Evolutionary conservation across 2,888 invertebrate genomes (phyloP).

Genomic region (Ichneumoninae sp.): DNA sequence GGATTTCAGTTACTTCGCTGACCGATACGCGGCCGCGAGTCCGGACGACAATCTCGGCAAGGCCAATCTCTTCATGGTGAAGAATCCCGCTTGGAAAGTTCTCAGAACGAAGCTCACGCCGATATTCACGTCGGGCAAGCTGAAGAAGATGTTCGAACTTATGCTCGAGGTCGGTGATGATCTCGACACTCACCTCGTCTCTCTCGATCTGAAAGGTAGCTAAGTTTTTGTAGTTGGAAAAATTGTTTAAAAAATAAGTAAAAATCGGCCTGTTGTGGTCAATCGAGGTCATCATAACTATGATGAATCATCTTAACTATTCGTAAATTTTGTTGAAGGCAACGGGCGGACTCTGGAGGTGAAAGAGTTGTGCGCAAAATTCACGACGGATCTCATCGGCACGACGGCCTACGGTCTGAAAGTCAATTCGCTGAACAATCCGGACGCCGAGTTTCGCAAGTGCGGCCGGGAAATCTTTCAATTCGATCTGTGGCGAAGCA

Average conservation of each 20-base stretch:
- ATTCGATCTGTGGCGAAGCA: conserved; percentile 77
- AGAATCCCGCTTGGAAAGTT: conserved; percentile 84
- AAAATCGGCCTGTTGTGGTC: not conserved
- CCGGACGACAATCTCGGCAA: conserved; percentile 82
- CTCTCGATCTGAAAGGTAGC: conserved; percentile 71
- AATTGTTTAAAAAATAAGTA: not conserved
- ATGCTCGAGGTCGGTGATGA: conserved; percentile 74
- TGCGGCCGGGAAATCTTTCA: conserved; percentile 83
- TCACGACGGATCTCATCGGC: conserved; percentile 84
- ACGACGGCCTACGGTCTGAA: conserved; percentile 85
- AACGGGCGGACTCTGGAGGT: conserved; percentile 73
- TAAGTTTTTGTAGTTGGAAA: not conserved
- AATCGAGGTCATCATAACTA: not conserved
- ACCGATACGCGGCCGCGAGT: conserved; percentile 79
- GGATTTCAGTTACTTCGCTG: conserved; percentile 84
- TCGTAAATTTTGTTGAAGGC: conserved; percentile 62
- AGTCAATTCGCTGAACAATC: conserved; percentile 84
- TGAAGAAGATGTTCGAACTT: conserved; percentile 78
- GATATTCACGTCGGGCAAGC: conserved; percentile 82
- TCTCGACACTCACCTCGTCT: conserved; percentile 70
- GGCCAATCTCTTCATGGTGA: conserved; percentile 84
- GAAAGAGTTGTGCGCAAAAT: conserved; percentile 78
- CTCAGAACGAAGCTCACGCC: conserved; percentile 84
- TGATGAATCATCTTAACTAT: not conserved
- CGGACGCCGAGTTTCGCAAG: conserved; percentile 84